Conservation (phyloP, 2,113 vertebrate species). For the Murina feae region DNA sequence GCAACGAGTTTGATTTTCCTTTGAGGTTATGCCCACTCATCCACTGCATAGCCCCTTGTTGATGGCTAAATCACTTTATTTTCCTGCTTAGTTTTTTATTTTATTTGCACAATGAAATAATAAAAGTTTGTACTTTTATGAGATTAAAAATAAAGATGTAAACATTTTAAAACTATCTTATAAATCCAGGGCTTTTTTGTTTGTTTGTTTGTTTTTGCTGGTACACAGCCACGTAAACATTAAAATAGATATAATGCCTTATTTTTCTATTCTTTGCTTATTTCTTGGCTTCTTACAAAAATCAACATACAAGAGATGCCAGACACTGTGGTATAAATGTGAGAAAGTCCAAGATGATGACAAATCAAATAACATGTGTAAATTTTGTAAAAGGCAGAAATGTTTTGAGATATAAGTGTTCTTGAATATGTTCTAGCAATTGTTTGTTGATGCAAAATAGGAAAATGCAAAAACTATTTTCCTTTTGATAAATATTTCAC, state of each 20-base stretch:
- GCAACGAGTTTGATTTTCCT: not conserved
- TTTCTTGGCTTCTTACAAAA: not conserved
- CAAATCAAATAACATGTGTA: not conserved
- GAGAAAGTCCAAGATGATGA: not conserved
- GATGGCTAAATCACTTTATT: not conserved
- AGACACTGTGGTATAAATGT: not conserved
- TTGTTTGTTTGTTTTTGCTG: not conserved
- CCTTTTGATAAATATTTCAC: not conserved
- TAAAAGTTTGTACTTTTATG: not conserved
- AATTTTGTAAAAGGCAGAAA: not conserved
- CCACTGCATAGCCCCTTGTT: not conserved
- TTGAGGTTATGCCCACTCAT: not conserved
- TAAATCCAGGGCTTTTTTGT: not conserved
- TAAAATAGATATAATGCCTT: not conserved
- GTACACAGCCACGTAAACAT: not conserved
- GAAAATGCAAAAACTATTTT: not conserved
- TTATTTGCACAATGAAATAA: not conserved
- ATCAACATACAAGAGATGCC: not conserved
- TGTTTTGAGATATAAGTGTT: not conserved
- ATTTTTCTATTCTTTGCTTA: not conserved
- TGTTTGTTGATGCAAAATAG: not conserved
- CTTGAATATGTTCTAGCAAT: not conserved
- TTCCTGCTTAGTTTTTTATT: not conserved
- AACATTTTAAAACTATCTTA: not conserved
- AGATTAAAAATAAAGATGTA: constrained; percentile 1